A percentile compares a stretch with the other conserved stretches of the same genome.
Evolutionary conservation across 1,140 invertebrate genomes (phyloP).

Genomic region (Dryas iulia): DNA sequence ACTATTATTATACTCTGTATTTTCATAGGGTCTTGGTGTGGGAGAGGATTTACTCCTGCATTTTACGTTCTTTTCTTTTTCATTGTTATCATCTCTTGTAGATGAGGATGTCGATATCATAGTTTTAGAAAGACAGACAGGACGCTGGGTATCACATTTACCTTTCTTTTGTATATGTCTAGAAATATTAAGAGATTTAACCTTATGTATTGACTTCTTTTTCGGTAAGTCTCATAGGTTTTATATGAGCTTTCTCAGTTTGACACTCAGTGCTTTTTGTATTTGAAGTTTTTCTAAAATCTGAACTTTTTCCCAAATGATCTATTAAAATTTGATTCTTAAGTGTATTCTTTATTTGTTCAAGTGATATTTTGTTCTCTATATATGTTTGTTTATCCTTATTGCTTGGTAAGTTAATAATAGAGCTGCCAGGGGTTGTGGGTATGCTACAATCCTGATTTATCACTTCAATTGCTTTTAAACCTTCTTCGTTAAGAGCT

Average conservation of each 20-base stretch:
- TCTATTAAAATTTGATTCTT: constrained; percentile 55
- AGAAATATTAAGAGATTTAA: constrained; percentile 70
- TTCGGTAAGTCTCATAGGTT: constrained; percentile 32
- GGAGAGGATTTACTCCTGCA: constrained; percentile 39
- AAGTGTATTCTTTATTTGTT: constrained; percentile 63
- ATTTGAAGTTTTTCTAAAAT: constrained; percentile 1
- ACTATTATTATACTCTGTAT: constrained; percentile 28
- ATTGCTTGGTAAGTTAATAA: constrained; percentile 71
- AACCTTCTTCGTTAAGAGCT: constrained; percentile 71
- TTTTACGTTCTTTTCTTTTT: constrained; percentile 2
- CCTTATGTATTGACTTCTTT: constrained; percentile 60
- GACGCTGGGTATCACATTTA: constrained; percentile 10
- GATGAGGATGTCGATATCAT: constrained; percentile 33
- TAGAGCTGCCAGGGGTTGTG: constrained; percentile 78
- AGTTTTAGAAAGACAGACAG: constrained; percentile 13
- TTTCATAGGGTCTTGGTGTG: constrained; percentile 30
- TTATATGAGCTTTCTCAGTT: constrained; percentile 29
- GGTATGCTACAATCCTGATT: constrained; percentile 78
- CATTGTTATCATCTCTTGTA: constrained; percentile 21
- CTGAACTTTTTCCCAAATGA: constrained; percentile 15
- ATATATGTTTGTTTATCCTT: constrained; percentile 30
- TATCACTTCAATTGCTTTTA: constrained; percentile 76
- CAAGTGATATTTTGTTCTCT: constrained; percentile 58
- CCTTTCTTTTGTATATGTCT: constrained; percentile 46
- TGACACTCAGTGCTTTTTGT: constrained; percentile 28